phyloP scores from a whole-genome alignment of 2,797 vertebrate genomes.

The Onychomys leucogaster region DNA sequence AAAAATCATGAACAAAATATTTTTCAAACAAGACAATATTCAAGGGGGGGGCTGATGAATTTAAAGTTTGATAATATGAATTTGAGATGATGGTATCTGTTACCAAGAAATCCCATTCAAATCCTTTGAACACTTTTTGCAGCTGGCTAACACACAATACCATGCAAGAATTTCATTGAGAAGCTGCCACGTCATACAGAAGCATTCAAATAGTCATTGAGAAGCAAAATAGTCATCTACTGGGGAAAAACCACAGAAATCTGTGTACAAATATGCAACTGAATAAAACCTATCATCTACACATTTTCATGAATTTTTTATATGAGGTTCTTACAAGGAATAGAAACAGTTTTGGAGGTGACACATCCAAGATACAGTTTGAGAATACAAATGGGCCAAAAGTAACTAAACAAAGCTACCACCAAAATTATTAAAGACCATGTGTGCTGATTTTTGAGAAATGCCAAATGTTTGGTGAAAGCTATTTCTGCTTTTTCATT shows the following conservation, averaged over 20 bases:
- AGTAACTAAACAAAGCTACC: not conserved
- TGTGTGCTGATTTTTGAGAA: not conserved
- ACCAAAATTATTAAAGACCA: not conserved
- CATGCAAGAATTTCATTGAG: not conserved
- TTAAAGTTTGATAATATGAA: not conserved
- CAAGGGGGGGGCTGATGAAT: not conserved
- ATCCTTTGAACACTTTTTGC: not conserved
- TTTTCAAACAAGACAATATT: slow-evolving; percentile 42
- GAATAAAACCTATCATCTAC: not conserved
- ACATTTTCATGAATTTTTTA: not conserved
- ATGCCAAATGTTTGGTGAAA: not conserved
- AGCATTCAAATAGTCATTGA: not conserved
- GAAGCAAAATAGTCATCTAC: not conserved
- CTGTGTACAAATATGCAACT: not conserved
- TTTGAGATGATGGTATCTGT: not conserved
- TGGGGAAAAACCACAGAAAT: not conserved
- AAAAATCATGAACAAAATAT: slow-evolving; percentile 24
- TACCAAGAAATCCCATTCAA: not conserved
- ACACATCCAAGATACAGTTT: not conserved
- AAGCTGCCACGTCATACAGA: not conserved
- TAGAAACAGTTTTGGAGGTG: slow-evolving; percentile 20
- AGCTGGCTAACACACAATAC: not conserved
- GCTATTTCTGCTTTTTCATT: not conserved
- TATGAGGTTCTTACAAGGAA: not conserved
- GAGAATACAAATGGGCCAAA: not conserved